Conservation (phyloP, 2,797 vertebrate genomes). For the Etheostoma nigrum region DNA sequence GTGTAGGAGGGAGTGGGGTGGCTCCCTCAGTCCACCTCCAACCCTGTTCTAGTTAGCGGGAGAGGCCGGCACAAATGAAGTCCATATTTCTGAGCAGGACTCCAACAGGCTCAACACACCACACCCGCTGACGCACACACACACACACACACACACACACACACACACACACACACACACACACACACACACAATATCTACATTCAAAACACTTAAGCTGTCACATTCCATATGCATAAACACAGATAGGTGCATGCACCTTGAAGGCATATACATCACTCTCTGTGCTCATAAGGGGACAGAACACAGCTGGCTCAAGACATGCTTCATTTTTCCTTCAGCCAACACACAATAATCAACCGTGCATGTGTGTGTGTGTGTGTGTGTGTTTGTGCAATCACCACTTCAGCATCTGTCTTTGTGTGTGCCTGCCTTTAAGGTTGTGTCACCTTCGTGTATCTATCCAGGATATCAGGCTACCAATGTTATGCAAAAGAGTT, state of each 20-base stretch:
- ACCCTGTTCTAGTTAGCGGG: constrained; percentile 58
- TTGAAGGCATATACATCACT: constrained; percentile 46
- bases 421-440: constrained; percentile 14
- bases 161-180: constrained; percentile 17
- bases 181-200: constrained; percentile 15
- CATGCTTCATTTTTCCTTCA: constrained; percentile 45
- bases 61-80: constrained; percentile 69
- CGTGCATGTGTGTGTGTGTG: neutral
- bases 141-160: constrained; percentile 1
- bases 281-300: constrained; percentile 41
- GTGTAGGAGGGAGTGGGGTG: neutral
- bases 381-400: neutral
- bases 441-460: constrained; percentile 63
- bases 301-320: constrained; percentile 50
- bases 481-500: constrained; percentile 74
- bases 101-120: constrained; percentile 52
- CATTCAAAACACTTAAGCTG: constrained; percentile 58
- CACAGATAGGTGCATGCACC: constrained; percentile 31
- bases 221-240: constrained; percentile 49
- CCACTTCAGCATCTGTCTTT: constrained; percentile 11
- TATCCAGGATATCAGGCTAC: constrained; percentile 73
- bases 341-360: constrained; percentile 30
- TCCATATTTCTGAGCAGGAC: constrained; percentile 68
- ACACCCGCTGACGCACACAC: constrained; percentile 30
- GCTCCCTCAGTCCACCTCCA: constrained; percentile 45